Base-by-base conservation (phyloP, 2,797 vertebrate species). In the Pangasius larnaudii region DNA sequence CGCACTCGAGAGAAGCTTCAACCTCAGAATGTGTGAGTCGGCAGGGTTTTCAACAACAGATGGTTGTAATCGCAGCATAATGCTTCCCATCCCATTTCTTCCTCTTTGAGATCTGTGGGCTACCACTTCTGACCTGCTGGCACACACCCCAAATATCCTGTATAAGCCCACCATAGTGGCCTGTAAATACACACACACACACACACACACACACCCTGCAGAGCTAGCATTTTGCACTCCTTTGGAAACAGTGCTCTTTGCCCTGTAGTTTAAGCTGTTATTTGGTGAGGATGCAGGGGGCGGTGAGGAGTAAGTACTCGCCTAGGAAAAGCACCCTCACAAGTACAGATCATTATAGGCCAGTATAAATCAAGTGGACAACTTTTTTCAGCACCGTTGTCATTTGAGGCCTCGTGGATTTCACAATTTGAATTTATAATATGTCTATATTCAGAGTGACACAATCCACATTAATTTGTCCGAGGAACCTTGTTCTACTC, bases 1-100 rank as follows among this genome's bases (percentile, higher is more conserved):
- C 24, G 18, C 78, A 87, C n/a, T 82, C 10, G 19, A 87, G 46
- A 74, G 61, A 74, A 75, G 49, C 63, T 87, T 71, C 65, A 59
- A 46, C 36, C 46, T 77, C 33, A 51, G 67, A 85, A 46, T 89
- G 86, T 90, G 85, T 79, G 75, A 19, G 78, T 19, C 61, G 19
- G 83, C 71, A 75, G 69, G 39, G 33, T 61, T 86, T 58, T 85
- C 59, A 85, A 71, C 9, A 89, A 92, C 95, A 96, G 93, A 95
- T 96, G 96, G 95, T 95, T 95, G 90, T 92, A 94, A 96, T 96
- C 95, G 93, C 91, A 90, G 93, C 92, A 94, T 94, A 92, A 89
- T 87, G 95, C 94, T 92, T 94, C 92, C 89, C 27, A 81, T 93
- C 90, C 93, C 93, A 93, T 93, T 92, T 92, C 92, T 91, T 91